A percentile compares a stretch with the other conserved stretches of the same genome.
These are phyloP conservation scores for Nibea albiflora DNA, from an alignment of 2,113 vertebrate species.

Conservation along the genomic window DNA sequence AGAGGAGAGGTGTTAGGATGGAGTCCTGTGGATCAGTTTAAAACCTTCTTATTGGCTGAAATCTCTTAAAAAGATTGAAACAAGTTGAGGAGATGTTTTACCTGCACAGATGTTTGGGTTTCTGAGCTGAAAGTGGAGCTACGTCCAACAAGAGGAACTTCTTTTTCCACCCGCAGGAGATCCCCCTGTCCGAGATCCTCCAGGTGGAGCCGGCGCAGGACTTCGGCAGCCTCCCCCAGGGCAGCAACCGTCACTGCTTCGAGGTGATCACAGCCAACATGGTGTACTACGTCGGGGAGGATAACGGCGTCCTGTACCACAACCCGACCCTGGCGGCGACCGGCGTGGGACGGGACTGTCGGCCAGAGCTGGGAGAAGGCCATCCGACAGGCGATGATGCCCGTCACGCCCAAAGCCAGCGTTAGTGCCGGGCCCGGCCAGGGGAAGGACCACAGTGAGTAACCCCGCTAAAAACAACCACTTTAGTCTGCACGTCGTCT, in stretches of 20 bases:
- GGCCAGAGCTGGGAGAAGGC: conserved; percentile 96
- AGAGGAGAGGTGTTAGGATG: conserved; percentile 28
- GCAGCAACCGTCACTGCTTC: conserved; percentile 94
- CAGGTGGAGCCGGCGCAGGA: conserved; percentile 90
- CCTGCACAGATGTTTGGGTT: not conserved
- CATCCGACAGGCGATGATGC: conserved; percentile 95
- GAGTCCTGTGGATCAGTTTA: not conserved
- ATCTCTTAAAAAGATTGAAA: not conserved
- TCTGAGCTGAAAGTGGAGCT: conserved; percentile 2
- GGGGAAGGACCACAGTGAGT: conserved; percentile 95
- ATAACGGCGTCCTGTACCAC: conserved; percentile 83
- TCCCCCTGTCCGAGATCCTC: conserved; percentile 97
- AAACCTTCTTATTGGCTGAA: not conserved
- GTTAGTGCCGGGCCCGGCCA: conserved; percentile 86
- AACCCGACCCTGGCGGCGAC: conserved; percentile 87
- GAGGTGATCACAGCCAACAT: conserved; percentile 94
- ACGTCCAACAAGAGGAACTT: not conserved
- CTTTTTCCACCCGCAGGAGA: conserved; percentile 84
- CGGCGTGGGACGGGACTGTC: conserved; percentile 89
- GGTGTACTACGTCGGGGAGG: conserved; percentile 97
- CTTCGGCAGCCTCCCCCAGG: conserved; percentile 84
- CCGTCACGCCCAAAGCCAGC: conserved; percentile 94
- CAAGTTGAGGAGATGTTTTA: not conserved
- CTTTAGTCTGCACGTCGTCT: not conserved
- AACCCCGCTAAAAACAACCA: not conserved